phyloP scores from a whole-genome alignment of 2,888 invertebrate species.

The Agrochola lychnidis region DNA sequence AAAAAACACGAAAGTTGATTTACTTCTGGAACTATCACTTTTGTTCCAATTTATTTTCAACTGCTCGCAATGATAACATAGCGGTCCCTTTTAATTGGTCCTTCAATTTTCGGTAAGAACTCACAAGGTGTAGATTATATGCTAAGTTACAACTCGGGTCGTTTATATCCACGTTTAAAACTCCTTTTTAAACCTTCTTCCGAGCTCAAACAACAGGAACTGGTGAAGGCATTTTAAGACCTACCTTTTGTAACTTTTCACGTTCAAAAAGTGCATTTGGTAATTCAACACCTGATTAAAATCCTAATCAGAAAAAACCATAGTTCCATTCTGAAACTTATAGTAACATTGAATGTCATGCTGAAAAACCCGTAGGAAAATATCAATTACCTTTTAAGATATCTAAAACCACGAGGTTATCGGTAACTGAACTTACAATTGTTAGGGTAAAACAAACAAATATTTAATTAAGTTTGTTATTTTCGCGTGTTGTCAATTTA shows the following conservation, averaged over 20 bases:
- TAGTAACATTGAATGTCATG: not conserved
- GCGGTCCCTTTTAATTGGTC: slow-evolving; percentile 65
- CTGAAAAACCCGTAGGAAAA: not conserved
- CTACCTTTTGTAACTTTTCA: too few relatives aligned
- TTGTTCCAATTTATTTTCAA: slow-evolving; percentile 51
- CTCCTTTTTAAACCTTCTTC: not conserved
- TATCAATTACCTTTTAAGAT: not conserved
- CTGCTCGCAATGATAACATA: slow-evolving; percentile 51
- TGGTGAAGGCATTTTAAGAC: not conserved
- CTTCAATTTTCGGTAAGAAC: slow-evolving; percentile 64
- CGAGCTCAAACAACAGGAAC: not conserved
- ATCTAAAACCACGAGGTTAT: not conserved
- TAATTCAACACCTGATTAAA: not conserved
- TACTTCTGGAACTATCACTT: slow-evolving; percentile 48
- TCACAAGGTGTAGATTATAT: slow-evolving; percentile 44
- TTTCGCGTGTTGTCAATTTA: slow-evolving; percentile 1
- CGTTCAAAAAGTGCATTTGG: too few relatives aligned
- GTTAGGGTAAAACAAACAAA: not conserved
- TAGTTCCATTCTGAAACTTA: not conserved
- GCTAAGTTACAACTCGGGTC: slow-evolving; percentile 31
- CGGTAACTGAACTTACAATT: not conserved
- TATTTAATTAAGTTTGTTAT: slow-evolving; percentile 1
- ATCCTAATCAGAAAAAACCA: too few relatives aligned
- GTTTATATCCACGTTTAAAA: slow-evolving; percentile 22
- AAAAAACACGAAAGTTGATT: slow-evolving; percentile 60